These are phyloP conservation scores for Eupsilia transversa DNA, from an alignment of 2,888 invertebrate genomes.

Conservation along the genomic window DNA sequence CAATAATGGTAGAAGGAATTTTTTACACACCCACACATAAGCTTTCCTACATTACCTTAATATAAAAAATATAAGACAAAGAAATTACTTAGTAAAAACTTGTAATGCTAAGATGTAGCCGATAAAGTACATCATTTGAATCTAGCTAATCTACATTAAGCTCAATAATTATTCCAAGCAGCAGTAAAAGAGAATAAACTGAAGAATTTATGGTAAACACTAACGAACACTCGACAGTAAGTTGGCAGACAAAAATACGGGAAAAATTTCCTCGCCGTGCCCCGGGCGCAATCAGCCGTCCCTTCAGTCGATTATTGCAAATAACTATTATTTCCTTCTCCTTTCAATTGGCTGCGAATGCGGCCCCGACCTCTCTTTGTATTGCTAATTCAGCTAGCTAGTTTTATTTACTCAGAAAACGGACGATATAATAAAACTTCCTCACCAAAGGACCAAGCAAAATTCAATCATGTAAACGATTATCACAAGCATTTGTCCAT, in stretches of 20 bases:
- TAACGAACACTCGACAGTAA: constrained; percentile 70
- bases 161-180: constrained; percentile 34
- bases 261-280: constrained; percentile 78
- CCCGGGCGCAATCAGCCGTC: constrained; percentile 89
- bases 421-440: constrained; percentile 62
- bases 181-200: constrained; percentile 46
- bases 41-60: not conserved
- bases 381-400: constrained; percentile 87
- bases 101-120: not conserved
- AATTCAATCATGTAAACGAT: constrained; percentile 65
- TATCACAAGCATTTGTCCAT: constrained; percentile 79
- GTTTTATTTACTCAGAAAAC: constrained; percentile 79
- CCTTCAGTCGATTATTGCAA: constrained; percentile 86
- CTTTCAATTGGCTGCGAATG: constrained; percentile 85
- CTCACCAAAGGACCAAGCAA: constrained; percentile 34
- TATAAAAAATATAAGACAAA: not conserved
- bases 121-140: not conserved
- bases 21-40: too few relatives aligned
- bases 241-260: constrained; percentile 79
- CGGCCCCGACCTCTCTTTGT: constrained; percentile 79
- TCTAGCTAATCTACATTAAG: not conserved
- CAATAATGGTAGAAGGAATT: too few relatives aligned
- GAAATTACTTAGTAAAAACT: not conserved
- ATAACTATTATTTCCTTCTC: constrained; percentile 85
- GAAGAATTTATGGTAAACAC: constrained; percentile 66